These are phyloP conservation scores for Acestrorhynchus altus DNA, from an alignment of 2,797 vertebrate genomes.

Conservation along the genomic window DNA sequence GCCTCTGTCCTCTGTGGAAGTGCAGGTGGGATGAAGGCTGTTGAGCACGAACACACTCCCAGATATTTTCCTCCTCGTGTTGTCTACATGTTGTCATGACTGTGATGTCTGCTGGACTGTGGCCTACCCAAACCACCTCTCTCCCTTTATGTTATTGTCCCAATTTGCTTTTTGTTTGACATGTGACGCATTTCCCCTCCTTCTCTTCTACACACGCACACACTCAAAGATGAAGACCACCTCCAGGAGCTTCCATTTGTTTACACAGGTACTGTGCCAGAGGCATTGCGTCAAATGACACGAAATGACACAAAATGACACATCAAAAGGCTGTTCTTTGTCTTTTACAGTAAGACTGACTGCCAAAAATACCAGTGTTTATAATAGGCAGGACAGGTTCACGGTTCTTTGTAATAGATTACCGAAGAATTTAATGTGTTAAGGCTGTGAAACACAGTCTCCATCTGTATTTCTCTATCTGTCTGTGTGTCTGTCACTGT, in stretches of 20 bases:
- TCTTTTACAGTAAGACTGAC: not conserved
- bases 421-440: not conserved
- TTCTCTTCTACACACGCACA: constrained; percentile 36
- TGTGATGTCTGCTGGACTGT: constrained; percentile 45
- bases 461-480: not conserved
- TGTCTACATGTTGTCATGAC: constrained; percentile 36
- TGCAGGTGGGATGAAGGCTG: too few species aligned
- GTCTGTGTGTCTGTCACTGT: not conserved
- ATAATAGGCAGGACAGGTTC: not conserved
- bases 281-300: constrained; percentile 19
- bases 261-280: constrained; percentile 19
- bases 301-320: constrained; percentile 7
- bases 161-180: constrained; percentile 61
- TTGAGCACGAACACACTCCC: not conserved
- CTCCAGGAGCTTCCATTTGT: constrained; percentile 27
- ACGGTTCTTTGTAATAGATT: not conserved
- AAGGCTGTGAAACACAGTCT: too few species aligned
- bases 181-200: constrained; percentile 64
- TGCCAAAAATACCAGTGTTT: not conserved
- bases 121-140: constrained; percentile 43
- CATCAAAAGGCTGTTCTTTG: constrained; percentile 23
- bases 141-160: constrained; percentile 60
- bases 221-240: constrained; percentile 4
- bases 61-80: constrained; percentile 23
- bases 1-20: constrained; percentile 33